Base-by-base conservation (phyloP, 2,113 vertebrate species). In the Nasalis larvatus region DNA sequence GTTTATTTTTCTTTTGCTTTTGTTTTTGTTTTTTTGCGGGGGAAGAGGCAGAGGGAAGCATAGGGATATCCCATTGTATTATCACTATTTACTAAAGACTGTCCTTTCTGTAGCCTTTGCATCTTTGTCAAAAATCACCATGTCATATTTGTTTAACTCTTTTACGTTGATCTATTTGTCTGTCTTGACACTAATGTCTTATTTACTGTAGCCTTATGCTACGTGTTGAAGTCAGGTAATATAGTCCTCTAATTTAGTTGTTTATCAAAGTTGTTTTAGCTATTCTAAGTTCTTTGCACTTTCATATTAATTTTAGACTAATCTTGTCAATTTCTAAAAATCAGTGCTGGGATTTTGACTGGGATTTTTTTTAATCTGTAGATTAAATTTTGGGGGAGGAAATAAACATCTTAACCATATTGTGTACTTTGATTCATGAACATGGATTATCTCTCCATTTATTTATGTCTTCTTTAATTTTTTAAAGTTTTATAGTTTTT, bases 221-320 rank as follows among this genome's bases (percentile, higher is more conserved):
- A 54, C 86, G 21, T 78, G 56, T 91, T 68, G 12, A 84, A 87
- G 60, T 42, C 58, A 93, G 23, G 27, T 23, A 25, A 86, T 49
- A 3, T 40, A 82, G 54, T 69, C n/a, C 1, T 82, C 23, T 76
- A 87, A 76, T 82, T 91, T 69, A 60, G n/a, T 77, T 60, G 17
- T 68, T 91, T 49, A 63, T 35, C 23, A n/a, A 84, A 85, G 20
- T 74, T 76, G 47, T n/a, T 84, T 84, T 58, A 78, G 35, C 23
- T 84, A 37, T 42, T 85, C 27, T 84, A 80, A 1, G 30, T 80
- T 73, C 9, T 86, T 94, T 69, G n/a, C 40, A 76, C 7, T 74
- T 78, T 30, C 35, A 69, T 84, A 37, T 81, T n/a, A 89, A 94
- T 94, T 92, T 91, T 92, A 76, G 25, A 92, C 80, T 73, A 88